Conservation (phyloP, 2,888 invertebrate species). For the Thalpophila matura region DNA sequence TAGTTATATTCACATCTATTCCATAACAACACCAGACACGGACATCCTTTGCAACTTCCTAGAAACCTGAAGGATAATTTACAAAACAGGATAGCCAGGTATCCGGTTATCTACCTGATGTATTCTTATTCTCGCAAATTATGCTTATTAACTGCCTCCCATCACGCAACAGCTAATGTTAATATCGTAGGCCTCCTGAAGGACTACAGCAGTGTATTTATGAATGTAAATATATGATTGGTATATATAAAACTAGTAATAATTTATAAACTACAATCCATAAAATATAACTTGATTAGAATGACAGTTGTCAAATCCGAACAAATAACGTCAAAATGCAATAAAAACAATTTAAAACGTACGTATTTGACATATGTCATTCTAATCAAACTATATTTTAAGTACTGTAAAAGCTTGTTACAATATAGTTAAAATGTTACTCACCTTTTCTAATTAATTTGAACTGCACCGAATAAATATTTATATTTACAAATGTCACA, state of each 20-base stretch:
- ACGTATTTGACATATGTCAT: too few relatives aligned
- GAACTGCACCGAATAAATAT: conserved; percentile 49
- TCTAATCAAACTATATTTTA: too few relatives aligned
- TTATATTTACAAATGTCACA: conserved; percentile 61
- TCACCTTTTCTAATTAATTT: conserved; percentile 61
- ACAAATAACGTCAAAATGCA: too few relatives aligned
- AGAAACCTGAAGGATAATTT: conserved; percentile 70
- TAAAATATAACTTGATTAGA: too few relatives aligned
- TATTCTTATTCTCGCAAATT: conserved; percentile 60
- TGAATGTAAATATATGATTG: background rate
- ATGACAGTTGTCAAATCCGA: too few relatives aligned
- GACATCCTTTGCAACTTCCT: conserved; percentile 67
- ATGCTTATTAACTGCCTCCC: conserved; percentile 52
- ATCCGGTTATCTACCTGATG: conserved; percentile 62
- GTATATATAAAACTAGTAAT: conserved; percentile 3
- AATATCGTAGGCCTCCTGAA: conserved; percentile 31
- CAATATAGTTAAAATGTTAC: conserved; percentile 53
- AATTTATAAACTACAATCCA: conserved; percentile 12
- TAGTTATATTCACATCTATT: conserved; percentile 15
- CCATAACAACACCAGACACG: conserved; percentile 32
- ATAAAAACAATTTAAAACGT: too few relatives aligned
- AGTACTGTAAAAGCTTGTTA: conserved; percentile 33
- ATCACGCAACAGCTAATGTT: conserved; percentile 55
- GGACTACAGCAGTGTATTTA: conserved; percentile 24
- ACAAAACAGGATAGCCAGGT: conserved; percentile 64